These are phyloP conservation scores for Hiodon tergisus DNA, from an alignment of 2,113 vertebrate genomes.

Conservation along the genomic window DNA sequence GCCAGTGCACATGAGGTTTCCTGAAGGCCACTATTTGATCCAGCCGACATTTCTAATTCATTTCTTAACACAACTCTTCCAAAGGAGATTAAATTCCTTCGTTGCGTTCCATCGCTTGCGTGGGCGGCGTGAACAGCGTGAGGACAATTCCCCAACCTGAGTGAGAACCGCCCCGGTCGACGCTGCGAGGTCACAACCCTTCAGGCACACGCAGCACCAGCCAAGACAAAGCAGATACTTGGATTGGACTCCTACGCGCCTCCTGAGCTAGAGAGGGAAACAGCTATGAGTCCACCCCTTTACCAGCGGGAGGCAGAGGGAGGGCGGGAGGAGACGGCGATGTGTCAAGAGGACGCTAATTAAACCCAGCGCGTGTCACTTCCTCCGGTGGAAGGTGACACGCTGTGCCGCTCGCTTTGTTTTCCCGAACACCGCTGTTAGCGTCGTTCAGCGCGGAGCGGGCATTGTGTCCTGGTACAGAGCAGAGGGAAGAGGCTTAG, in stretches of 20 bases:
- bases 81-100: constrained; percentile 2
- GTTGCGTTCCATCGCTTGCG: not conserved
- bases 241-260: too few relatives aligned
- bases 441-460: not conserved
- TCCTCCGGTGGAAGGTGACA: constrained; percentile 25
- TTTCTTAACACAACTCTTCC: constrained; percentile 3
- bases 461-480: constrained; percentile 12
- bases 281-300: not conserved
- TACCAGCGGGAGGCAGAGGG: not conserved
- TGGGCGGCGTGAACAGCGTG: constrained; percentile 6
- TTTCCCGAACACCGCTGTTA: constrained; percentile 36
- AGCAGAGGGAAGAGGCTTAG: not conserved
- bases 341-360: constrained; percentile 40
- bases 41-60: not conserved
- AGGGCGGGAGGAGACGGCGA: not conserved
- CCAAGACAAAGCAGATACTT: too few relatives aligned
- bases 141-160: not conserved
- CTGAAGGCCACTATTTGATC: not conserved
- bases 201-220: too few relatives aligned
- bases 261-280: not conserved
- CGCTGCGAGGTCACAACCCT: not conserved
- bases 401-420: constrained; percentile 22
- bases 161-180: constrained; percentile 2
- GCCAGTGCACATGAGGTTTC: too few relatives aligned
- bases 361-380: constrained; percentile 27